Conservation (phyloP, 2,888 invertebrate species). For the Pristionchus exspectatus region DNA sequence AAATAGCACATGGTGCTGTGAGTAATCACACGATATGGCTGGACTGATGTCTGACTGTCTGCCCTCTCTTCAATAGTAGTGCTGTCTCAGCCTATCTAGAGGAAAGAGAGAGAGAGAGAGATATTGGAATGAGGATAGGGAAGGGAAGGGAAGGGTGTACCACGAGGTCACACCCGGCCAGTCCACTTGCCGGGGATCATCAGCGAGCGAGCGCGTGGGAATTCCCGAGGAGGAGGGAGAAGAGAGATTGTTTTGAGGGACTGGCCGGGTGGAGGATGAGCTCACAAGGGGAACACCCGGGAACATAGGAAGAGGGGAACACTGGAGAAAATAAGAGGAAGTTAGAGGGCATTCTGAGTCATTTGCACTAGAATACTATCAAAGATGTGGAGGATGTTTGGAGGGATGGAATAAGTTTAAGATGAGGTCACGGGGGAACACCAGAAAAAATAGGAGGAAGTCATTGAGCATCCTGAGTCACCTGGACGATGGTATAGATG, state of each 20-base stretch:
- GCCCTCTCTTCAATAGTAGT: neutral
- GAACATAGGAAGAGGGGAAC: too few relatives aligned
- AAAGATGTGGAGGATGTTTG: too few relatives aligned
- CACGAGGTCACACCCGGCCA: neutral
- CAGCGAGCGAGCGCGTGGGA: neutral
- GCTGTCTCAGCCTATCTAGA: neutral
- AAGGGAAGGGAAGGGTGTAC: neutral
- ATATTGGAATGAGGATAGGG: neutral
- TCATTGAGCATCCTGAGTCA: too few relatives aligned
- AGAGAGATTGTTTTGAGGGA: neutral
- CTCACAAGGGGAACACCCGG: neutral
- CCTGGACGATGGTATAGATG: too few relatives aligned
- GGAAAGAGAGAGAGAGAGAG: neutral
- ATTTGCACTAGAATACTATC: too few relatives aligned
- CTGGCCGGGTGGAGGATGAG: neutral
- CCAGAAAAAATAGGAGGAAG: too few relatives aligned
- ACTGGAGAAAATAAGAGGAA: neutral
- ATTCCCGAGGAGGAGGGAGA: neutral
- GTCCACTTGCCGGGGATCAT: too few relatives aligned
- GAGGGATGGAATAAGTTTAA: too few relatives aligned
- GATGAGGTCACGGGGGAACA: too few relatives aligned
- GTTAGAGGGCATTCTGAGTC: neutral
- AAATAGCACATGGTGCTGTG: neutral
- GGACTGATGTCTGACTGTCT: neutral
- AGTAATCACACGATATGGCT: neutral